Conservation (phyloP, 2,888 invertebrate species). For the Aquatica leii region DNA sequence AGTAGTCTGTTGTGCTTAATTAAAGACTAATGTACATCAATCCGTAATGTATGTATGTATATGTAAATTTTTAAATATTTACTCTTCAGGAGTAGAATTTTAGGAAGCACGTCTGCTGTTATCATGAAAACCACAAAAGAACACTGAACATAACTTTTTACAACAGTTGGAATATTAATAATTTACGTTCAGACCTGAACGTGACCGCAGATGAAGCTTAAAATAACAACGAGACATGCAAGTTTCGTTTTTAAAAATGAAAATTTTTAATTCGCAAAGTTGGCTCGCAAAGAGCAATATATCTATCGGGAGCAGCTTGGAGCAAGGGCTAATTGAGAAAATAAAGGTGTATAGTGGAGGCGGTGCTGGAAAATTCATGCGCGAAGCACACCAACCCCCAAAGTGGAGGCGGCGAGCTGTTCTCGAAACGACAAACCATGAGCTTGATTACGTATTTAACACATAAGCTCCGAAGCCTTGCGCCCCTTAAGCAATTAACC, state of each 20-base stretch:
- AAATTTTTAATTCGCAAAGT: constrained; percentile 28
- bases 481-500: constrained; percentile 33
- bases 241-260: constrained; percentile 29
- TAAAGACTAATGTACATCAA: too few species aligned
- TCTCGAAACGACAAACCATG: constrained; percentile 34
- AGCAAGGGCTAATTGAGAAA: constrained; percentile 59
- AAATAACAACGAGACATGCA: constrained; percentile 32
- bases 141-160: constrained; percentile 23
- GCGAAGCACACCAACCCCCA: constrained; percentile 53
- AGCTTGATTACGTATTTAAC: constrained; percentile 40
- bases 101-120: constrained; percentile 10
- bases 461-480: constrained; percentile 31
- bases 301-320: constrained; percentile 29
- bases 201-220: constrained; percentile 25
- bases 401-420: constrained; percentile 58
- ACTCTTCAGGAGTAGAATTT: neutral
- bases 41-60: too few species aligned
- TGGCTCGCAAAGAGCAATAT: constrained; percentile 32
- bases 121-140: constrained; percentile 13
- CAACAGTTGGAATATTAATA: constrained; percentile 33
- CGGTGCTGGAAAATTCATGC: constrained; percentile 54
- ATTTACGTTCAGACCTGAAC: constrained; percentile 31
- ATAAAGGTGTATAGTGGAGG: constrained; percentile 59
- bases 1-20: too few species aligned
- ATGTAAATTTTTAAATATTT: constrained; percentile 1